A percentile compares a stretch with the other conserved stretches of the same genome.
These are phyloP conservation scores for Myopa testacea DNA, from an alignment of 2,888 invertebrate species.

Conservation along the genomic window DNA sequence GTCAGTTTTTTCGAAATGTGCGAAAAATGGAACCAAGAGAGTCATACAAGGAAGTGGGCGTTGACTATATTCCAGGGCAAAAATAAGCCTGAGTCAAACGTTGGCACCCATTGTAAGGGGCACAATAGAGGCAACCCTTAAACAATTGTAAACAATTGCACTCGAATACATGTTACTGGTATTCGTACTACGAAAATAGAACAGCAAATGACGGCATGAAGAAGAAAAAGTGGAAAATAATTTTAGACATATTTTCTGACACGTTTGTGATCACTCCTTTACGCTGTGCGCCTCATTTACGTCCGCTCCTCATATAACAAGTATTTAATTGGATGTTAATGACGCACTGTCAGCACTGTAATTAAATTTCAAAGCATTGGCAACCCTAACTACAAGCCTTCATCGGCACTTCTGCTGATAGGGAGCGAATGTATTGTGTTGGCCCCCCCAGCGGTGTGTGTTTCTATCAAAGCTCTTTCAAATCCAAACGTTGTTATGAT, in stretches of 20 bases:
- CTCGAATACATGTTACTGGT: neutral
- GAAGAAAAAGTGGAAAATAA: neutral
- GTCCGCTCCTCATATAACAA: neutral
- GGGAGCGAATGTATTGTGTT: neutral
- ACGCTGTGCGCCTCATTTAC: neutral
- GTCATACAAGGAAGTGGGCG: conserved; percentile 56
- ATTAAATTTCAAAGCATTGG: conserved; percentile 33
- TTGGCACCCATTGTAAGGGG: conserved; percentile 39
- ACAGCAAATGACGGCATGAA: neutral
- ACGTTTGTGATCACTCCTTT: conserved; percentile 25
- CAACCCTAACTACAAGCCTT: conserved; percentile 14
- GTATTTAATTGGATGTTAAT: conserved; percentile 30
- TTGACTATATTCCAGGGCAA: conserved; percentile 39
- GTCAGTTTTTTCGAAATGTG: neutral
- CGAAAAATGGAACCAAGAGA: conserved; percentile 12
- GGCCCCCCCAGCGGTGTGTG: conserved; percentile 22
- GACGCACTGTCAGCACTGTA: conserved; percentile 19
- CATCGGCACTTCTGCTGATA: neutral
- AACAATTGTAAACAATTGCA: conserved; percentile 32
- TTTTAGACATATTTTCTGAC: conserved; percentile 23
- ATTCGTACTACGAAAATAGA: neutral
- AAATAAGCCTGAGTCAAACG: conserved; percentile 23
- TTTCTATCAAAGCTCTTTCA: conserved; percentile 29
- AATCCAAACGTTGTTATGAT: conserved; percentile 44
- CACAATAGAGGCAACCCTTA: conserved; percentile 35